Evolutionary conservation across 1,140 invertebrate genomes (phyloP), one percentile per base, ranked within the genome.

Genomic region (Kradibia gibbosae): DNA sequence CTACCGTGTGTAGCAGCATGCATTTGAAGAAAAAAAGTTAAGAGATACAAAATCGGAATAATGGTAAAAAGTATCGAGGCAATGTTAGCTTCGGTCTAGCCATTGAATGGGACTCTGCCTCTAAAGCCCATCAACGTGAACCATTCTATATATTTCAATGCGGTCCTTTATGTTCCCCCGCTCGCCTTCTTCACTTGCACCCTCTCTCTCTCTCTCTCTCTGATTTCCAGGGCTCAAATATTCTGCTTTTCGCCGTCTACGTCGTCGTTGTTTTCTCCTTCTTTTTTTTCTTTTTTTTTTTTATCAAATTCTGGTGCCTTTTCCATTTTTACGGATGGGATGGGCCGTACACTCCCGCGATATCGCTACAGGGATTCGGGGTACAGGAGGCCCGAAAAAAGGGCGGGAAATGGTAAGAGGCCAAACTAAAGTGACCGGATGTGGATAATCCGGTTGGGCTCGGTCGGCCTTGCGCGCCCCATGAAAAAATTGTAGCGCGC

Each of bases 381-480:
- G 45, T n/a, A 31, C 36, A 31, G 4, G 67, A 34, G 67, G 1
- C 28, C 67, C 22, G 13, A 36, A 77, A 48, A 67, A 70, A 31
- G 28, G 67, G 31, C 22, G 20, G 22, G 78, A 53, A 87, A 85
- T 86, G 84, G 86, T 85, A 85, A 85, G 83, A 85, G 10, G 65
- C 86, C 85, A 86, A 85, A 88, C 82, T 87, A 86, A 88, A 89
- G 85, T 90, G 89, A 90, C 88, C 89, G 89, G 89, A 90, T 88
- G 89, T 89, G 85, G 86, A 89, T 90, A 89, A 90, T 90, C 88
- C 87, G 60, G 74, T 84, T 83, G 39, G 72, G 55, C 73, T 74
- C 57, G 62, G 28, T 7, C 53, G 79, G 15, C 39, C 78, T 70
- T 78, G 81, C 48, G 48, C 25, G 45, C 34, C 60, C 28, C 57